phyloP scores from a whole-genome alignment of 2,113 vertebrate species.

The Rhodinocichla rosea region DNA sequence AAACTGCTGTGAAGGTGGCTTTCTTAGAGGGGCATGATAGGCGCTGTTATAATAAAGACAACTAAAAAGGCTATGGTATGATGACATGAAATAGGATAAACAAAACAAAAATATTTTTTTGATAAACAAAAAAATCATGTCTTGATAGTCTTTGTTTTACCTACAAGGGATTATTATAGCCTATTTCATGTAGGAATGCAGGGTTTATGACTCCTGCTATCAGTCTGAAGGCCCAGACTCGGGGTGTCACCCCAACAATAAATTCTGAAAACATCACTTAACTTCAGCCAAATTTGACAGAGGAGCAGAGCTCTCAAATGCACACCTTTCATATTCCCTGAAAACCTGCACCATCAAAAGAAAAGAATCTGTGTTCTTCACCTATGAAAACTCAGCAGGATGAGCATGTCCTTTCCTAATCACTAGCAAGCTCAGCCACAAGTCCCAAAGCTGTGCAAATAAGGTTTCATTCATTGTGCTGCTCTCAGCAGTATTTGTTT shows the following conservation, averaged over 20 bases:
- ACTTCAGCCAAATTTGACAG: background rate
- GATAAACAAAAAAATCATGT: too few species aligned
- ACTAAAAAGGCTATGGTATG: background rate
- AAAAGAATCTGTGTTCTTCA: background rate
- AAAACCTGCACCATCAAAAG: background rate
- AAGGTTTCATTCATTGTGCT: background rate
- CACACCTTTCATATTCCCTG: background rate
- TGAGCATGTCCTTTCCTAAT: background rate
- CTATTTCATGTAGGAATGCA: background rate
- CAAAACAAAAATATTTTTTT: too few species aligned
- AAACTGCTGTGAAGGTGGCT: background rate
- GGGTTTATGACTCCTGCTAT: background rate
- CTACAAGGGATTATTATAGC: background rate
- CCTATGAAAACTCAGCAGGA: fast-evolving
- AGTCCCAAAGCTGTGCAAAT: background rate
- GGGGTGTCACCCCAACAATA: background rate
- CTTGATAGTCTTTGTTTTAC: background rate
- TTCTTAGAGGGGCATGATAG: fast-evolving
- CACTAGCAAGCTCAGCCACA: background rate
- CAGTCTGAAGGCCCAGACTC: background rate
- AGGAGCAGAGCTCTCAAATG: background rate
- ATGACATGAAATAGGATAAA: background rate
- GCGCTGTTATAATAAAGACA: background rate
- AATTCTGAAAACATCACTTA: background rate
- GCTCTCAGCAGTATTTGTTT: slow-evolving; percentile 45